Conservation (phyloP, 2,797 vertebrate species). For the Cuculus canorus region DNA sequence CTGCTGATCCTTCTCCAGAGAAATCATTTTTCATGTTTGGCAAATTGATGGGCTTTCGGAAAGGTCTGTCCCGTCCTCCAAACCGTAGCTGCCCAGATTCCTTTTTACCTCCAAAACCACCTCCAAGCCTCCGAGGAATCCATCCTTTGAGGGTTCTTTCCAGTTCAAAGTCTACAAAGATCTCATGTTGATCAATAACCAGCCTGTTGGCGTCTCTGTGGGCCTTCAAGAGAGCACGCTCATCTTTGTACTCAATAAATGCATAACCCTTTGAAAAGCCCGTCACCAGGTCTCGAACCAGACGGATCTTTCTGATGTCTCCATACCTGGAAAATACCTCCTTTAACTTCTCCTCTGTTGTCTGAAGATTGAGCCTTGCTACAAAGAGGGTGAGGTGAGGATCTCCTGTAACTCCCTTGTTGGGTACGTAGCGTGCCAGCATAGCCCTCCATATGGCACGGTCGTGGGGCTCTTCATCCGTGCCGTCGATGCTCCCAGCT, state of each 20-base stretch:
- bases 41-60: slow-evolving; percentile 92
- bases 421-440: slow-evolving; percentile 87
- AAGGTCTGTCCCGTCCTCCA: slow-evolving; percentile 93
- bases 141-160: slow-evolving; percentile 92
- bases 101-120: slow-evolving; percentile 94
- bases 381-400: slow-evolving; percentile 92
- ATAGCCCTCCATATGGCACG: slow-evolving; percentile 93
- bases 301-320: slow-evolving; percentile 86
- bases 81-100: slow-evolving; percentile 96
- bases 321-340: slow-evolving; percentile 92
- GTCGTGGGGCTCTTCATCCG: slow-evolving; percentile 93
- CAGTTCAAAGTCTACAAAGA: slow-evolving; percentile 94
- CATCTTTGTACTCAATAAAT: slow-evolving; percentile 93
- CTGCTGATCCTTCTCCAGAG: slow-evolving; percentile 69
- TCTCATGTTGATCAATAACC: slow-evolving; percentile 90
- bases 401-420: slow-evolving; percentile 89
- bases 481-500: slow-evolving; percentile 96
- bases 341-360: slow-evolving; percentile 89
- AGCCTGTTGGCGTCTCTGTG: slow-evolving; percentile 91
- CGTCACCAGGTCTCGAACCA: slow-evolving; percentile 91
- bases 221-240: slow-evolving; percentile 86
- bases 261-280: slow-evolving; percentile 94
- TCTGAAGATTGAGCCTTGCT: slow-evolving; percentile 87
- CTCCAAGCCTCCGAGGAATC: slow-evolving; percentile 92
- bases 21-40: slow-evolving; percentile 73